phyloP scores from a whole-genome alignment of 2,113 vertebrate species.

The Halichoeres trimaculatus region DNA sequence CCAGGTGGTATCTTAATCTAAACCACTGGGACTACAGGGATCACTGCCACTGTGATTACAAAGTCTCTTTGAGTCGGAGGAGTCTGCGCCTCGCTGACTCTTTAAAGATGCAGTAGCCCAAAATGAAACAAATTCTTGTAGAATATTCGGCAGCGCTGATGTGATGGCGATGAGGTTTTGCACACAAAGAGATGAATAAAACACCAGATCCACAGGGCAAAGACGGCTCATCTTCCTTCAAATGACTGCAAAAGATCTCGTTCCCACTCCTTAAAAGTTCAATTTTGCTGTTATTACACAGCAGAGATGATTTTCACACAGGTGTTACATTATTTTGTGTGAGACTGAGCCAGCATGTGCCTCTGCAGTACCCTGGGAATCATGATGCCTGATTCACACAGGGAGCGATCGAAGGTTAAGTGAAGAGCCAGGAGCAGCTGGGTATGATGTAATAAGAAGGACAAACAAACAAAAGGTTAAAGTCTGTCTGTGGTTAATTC shows the following conservation, averaged over 20 bases:
- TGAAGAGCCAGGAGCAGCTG: too few relatives aligned
- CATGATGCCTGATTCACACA: too few relatives aligned
- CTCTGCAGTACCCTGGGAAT: neutral
- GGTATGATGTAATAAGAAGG: too few relatives aligned
- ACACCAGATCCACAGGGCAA: slow-evolving; percentile 21
- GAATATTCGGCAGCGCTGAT: slow-evolving; percentile 22
- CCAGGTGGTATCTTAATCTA: slow-evolving; percentile 33
- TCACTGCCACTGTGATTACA: slow-evolving; percentile 4
- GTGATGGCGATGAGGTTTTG: slow-evolving; percentile 16
- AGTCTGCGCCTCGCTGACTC: neutral
- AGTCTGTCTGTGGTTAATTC: too few relatives aligned
- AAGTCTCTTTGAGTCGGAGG: slow-evolving; percentile 7
- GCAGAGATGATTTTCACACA: neutral
- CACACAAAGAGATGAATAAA: slow-evolving; percentile 26
- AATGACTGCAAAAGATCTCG: slow-evolving; percentile 31
- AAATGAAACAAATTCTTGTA: slow-evolving; percentile 24
- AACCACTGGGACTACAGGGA: slow-evolving; percentile 8
- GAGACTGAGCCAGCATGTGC: neutral
- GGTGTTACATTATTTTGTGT: neutral
- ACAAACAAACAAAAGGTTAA: too few relatives aligned
- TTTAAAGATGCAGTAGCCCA: slow-evolving; percentile 21
- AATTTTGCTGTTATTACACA: slow-evolving; percentile 18
- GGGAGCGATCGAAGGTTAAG: too few relatives aligned
- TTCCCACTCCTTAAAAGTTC: slow-evolving; percentile 7
- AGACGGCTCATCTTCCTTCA: slow-evolving; percentile 16